These are phyloP conservation scores for Madoqua kirkii DNA, from an alignment of 2,113 vertebrate species.

Conservation along the genomic window DNA sequence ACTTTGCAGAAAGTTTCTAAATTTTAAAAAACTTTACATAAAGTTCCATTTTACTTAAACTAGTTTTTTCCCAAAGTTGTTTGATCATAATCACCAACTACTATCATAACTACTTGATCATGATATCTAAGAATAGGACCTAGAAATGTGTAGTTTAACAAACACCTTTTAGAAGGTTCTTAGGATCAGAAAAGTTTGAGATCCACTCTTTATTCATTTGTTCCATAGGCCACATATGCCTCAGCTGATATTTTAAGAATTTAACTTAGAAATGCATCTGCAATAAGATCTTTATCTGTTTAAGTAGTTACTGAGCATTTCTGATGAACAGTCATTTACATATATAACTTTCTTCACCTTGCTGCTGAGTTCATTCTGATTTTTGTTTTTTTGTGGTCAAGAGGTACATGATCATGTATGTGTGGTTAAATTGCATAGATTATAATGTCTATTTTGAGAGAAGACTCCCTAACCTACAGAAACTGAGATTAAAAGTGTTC, in stretches of 20 bases:
- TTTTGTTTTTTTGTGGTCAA: neutral
- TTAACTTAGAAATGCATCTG: neutral
- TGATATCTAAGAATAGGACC: neutral
- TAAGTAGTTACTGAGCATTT: neutral
- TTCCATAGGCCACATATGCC: neutral
- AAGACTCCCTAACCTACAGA: neutral
- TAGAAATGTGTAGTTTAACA: neutral
- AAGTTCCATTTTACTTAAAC: neutral
- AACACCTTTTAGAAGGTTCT: neutral
- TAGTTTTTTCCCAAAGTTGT: neutral
- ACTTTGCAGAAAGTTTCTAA: neutral
- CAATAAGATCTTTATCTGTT: neutral
- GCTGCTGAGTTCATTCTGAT: neutral
- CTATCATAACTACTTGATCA: neutral
- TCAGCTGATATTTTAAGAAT: neutral
- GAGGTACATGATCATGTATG: neutral
- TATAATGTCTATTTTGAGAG: neutral
- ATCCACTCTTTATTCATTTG: neutral
- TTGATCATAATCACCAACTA: neutral
- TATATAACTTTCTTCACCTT: neutral
- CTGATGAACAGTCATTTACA: neutral
- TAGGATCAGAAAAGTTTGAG: neutral
- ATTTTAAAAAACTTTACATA: neutral
- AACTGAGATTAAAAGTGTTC: neutral
- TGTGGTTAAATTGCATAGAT: neutral